Base-by-base conservation (phyloP, 2,888 invertebrate species). In the Petrophora chlorosata region DNA sequence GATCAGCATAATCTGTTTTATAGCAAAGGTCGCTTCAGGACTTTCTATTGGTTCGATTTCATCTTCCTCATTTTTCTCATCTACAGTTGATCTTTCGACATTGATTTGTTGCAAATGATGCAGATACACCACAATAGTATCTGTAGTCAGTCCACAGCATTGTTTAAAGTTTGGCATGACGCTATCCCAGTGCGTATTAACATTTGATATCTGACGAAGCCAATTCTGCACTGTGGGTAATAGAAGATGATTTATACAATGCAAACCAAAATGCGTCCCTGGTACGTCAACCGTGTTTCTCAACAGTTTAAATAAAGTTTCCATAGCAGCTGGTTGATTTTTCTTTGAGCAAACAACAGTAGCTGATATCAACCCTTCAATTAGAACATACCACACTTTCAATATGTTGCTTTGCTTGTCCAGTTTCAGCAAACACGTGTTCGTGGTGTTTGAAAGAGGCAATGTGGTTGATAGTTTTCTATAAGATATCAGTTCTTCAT, bases 141-240 rank as follows among this genome's bases (percentile, higher is more conserved):
- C 98, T 0, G 97, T 97, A 7, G 97, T 95, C 83, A 98, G 93
- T 5, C 98, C 98, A 70, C 97, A 97, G 73, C 97, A 98, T 74
- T 98, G 98, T 73, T 98, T 98, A 72, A 98, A 98, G 79, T 97
- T 98, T 56, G 97, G 94, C 77, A 96, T 95, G 36, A 95, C 93
- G 59, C 92, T 91, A 61, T 95, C 94, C 93, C 95, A 94, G 55
- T 95, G 92, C 56, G 94, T 91, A 61, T 93, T 93, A 3, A 94
- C 93, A 63, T 94, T 94, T 9, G 93, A 91, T 12, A 93, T 93
- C 76, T 94, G 94, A 7, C 98, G 92, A 49, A 98, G 85, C 98
- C 98, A 98, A 68, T 95, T 95, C 84, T 99, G 98, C 9, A 98
- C 95, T 91, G 96, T 96, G 0, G 98, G 98, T 41, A 99, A 89